A percentile compares a stretch with the other conserved stretches of the same genome.
These are phyloP conservation scores for Neocrepidodera transversa DNA, from an alignment of 2,888 invertebrate genomes.

Conservation along the genomic window DNA sequence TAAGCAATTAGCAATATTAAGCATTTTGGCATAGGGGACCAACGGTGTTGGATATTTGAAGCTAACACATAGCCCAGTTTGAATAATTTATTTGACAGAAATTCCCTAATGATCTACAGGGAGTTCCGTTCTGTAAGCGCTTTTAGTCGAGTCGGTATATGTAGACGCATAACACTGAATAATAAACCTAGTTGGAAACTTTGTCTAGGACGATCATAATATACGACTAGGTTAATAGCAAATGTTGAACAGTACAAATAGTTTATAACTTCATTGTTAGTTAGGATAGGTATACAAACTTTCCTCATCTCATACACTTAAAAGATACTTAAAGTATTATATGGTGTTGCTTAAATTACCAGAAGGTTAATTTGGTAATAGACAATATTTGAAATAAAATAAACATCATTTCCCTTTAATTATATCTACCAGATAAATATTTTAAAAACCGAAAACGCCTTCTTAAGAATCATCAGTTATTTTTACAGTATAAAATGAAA, in stretches of 20 bases:
- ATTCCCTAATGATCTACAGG: slow-evolving; percentile 21
- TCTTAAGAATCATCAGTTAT: too few relatives aligned
- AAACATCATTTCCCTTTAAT: too few relatives aligned
- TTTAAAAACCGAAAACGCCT: too few relatives aligned
- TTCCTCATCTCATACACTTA: neutral
- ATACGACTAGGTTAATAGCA: slow-evolving; percentile 15
- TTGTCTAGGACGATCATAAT: slow-evolving; percentile 4
- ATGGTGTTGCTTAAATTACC: neutral
- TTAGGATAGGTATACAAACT: neutral
- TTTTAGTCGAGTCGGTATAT: neutral
- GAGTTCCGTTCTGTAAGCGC: slow-evolving; percentile 18
- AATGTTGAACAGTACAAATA: slow-evolving; percentile 7
- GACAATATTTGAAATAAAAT: too few relatives aligned
- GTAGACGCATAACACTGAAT: slow-evolving; percentile 4
- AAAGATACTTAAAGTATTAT: neutral
- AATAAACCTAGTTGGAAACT: slow-evolving; percentile 11
- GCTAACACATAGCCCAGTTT: slow-evolving; percentile 2
- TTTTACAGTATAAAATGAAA: too few relatives aligned
- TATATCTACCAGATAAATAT: too few relatives aligned
- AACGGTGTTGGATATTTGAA: neutral
- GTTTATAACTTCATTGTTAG: slow-evolving; percentile 10
- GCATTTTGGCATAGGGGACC: too few relatives aligned
- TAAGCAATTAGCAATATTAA: too few relatives aligned
- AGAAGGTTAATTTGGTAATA: too few relatives aligned
- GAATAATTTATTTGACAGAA: slow-evolving; percentile 21